These are phyloP conservation scores for Apodemus speciosus DNA, from an alignment of 2,113 vertebrate genomes.

Conservation along the genomic window DNA sequence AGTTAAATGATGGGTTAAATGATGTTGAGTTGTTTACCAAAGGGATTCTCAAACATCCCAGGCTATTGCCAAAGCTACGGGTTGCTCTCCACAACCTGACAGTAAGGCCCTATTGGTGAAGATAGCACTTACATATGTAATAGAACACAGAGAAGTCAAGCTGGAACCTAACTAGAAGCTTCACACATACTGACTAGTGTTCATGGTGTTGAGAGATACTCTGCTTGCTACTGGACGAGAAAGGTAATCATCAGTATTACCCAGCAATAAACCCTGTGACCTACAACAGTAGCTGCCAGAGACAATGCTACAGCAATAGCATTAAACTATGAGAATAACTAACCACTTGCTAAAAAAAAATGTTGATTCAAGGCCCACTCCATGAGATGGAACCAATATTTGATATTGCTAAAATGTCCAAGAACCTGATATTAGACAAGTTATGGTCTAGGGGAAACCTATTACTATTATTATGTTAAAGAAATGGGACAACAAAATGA, in stretches of 20 bases:
- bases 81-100: neutral
- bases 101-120: neutral
- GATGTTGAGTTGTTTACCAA: neutral
- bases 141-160: neutral
- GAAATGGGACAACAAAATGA: neutral
- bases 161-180: neutral
- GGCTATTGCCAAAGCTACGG: neutral
- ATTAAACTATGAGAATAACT: neutral
- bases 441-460: neutral
- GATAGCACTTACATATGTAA: neutral
- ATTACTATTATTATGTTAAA: neutral
- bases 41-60: neutral
- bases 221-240: neutral
- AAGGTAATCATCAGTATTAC: neutral
- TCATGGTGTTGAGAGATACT: neutral
- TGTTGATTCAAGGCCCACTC: neutral
- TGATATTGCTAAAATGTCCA: neutral
- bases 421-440: neutral
- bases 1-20: neutral
- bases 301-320: neutral
- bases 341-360: neutral
- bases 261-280: neutral
- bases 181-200: neutral
- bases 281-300: neutral
- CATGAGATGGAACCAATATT: neutral